These are phyloP conservation scores for Aphelocoma californica DNA, from an alignment of 2,797 vertebrate genomes.

Conservation along the genomic window DNA sequence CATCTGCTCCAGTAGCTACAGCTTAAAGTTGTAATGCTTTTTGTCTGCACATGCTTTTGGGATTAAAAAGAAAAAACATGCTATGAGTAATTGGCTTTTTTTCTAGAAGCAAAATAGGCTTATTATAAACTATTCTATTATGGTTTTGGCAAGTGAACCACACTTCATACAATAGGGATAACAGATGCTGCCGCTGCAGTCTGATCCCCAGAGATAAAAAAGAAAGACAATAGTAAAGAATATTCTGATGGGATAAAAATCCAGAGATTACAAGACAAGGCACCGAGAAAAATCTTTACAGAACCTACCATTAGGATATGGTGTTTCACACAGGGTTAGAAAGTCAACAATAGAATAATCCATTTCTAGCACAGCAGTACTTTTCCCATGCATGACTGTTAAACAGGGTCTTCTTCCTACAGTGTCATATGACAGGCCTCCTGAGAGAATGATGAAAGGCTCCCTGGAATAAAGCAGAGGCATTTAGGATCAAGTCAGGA, in stretches of 20 bases:
- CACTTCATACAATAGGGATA: neutral
- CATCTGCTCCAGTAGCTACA: neutral
- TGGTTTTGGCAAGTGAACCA: neutral
- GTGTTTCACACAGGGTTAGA: conserved; percentile 97
- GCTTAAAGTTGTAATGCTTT: neutral
- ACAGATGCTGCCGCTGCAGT: neutral
- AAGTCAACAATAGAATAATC: conserved; percentile 98
- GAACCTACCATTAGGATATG: conserved; percentile 91
- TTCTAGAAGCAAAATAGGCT: neutral
- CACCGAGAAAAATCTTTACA: neutral
- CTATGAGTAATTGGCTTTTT: neutral
- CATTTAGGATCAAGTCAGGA: neutral
- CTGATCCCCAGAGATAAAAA: neutral
- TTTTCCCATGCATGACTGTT: conserved; percentile 99
- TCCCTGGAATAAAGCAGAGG: conserved; percentile 81
- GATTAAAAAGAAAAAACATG: neutral
- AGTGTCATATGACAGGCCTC: conserved; percentile 95
- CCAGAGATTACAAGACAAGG: neutral
- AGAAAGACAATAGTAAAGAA: neutral
- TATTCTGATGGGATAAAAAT: neutral
- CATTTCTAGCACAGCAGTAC: conserved; percentile 97
- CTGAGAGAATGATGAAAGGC: conserved; percentile 95
- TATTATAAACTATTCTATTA: neutral
- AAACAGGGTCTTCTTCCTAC: conserved; percentile 94
- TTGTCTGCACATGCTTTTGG: neutral